Conservation (phyloP, 1,140 invertebrate genomes). For the Chironomus striatipennis region DNA sequence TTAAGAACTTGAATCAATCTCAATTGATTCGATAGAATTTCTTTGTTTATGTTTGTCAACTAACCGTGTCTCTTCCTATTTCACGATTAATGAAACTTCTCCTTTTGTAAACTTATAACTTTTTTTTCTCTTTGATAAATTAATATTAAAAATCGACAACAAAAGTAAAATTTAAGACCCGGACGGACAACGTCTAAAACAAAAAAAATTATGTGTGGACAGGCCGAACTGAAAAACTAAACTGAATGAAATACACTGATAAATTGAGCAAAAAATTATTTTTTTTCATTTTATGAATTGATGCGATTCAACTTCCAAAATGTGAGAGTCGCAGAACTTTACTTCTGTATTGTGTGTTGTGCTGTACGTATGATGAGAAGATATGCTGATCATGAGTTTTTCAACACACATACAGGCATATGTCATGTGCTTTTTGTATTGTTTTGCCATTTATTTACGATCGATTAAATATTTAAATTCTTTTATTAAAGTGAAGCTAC, state of each 20-base stretch:
- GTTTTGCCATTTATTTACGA: no score
- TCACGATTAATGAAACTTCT: neutral
- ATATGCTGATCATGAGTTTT: neutral
- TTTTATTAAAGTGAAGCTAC: no score
- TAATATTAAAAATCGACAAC: no score
- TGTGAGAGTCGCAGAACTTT: neutral
- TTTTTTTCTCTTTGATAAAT: no score
- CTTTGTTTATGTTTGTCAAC: neutral
- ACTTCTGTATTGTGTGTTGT: neutral
- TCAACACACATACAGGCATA: neutral
- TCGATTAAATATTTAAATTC: no score
- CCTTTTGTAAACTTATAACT: no score
- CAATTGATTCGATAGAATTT: no score
- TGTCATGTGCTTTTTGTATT: no score
- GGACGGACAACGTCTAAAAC: neutral
- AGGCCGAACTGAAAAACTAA: neutral
- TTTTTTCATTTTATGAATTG: no score
- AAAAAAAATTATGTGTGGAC: neutral
- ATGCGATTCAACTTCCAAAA: no score
- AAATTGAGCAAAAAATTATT: neutral
- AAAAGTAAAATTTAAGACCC: no score
- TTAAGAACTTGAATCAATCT: no score
- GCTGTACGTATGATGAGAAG: neutral
- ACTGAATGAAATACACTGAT: constrained; percentile 19
- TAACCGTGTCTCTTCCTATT: neutral